phyloP scores from a whole-genome alignment of 23 tunicate species.

The Phallusia fumigata region DNA sequence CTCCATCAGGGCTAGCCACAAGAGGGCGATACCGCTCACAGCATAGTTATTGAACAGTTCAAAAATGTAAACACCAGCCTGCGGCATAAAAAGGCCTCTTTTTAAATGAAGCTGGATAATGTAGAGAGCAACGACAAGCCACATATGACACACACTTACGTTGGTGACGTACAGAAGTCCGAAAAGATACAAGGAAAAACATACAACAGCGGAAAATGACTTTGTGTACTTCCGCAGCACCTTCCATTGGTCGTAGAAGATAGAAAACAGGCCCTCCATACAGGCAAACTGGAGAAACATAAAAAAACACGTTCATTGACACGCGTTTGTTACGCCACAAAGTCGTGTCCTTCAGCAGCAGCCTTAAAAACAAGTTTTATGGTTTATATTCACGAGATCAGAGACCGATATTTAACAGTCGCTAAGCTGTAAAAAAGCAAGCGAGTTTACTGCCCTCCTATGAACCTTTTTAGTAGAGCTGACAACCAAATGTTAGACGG shows the following conservation, averaged over 20 bases:
- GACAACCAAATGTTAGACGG: too few species aligned
- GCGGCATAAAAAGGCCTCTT: too few species aligned
- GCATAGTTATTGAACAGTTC: slow-evolving; percentile 70
- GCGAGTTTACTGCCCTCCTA: too few species aligned
- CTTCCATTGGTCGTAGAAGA: slow-evolving; percentile 16
- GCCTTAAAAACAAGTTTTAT: too few species aligned
- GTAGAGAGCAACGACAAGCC: not conserved
- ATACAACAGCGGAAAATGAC: slow-evolving; percentile 10
- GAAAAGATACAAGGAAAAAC: slow-evolving; percentile 11
- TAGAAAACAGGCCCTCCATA: slow-evolving; percentile 29
- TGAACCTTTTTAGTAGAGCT: too few species aligned
- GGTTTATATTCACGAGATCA: too few species aligned
- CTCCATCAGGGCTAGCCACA: slow-evolving; percentile 45
- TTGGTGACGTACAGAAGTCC: slow-evolving; percentile 33
- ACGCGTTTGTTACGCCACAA: too few species aligned
- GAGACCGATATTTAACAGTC: too few species aligned
- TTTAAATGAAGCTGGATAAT: not conserved
- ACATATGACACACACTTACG: not conserved
- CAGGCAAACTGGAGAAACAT: slow-evolving; percentile 33
- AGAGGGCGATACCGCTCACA: slow-evolving; percentile 47
- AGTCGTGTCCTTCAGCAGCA: too few species aligned
- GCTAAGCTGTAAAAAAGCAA: too few species aligned
- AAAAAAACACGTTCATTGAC: not conserved
- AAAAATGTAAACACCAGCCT: slow-evolving; percentile 69
- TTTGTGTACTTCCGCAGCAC: not conserved